Conservation (phyloP, 2,113 vertebrate species). For the Salvelinus alpinus region DNA sequence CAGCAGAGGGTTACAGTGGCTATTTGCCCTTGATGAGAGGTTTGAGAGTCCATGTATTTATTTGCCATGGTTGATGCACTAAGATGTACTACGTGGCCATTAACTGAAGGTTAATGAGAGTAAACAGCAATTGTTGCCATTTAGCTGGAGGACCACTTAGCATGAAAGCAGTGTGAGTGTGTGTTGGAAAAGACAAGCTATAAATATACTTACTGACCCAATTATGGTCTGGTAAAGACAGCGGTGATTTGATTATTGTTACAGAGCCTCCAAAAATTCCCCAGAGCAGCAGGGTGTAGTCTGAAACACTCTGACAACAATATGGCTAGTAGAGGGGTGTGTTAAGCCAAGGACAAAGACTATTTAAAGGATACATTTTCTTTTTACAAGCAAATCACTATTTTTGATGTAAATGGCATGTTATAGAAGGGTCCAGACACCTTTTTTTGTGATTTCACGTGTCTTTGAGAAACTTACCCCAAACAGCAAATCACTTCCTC, state of each 20-base stretch:
- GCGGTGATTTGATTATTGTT: slow-evolving; percentile 54
- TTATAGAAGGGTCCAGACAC: too few relatives aligned
- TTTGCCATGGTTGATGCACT: slow-evolving; percentile 8
- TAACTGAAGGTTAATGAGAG: slow-evolving; percentile 1
- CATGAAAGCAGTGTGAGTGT: slow-evolving; percentile 23
- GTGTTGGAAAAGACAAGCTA: slow-evolving; percentile 48
- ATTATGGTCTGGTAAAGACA: slow-evolving; percentile 63
- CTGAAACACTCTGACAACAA: slow-evolving; percentile 44
- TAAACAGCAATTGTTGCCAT: slow-evolving; percentile 13
- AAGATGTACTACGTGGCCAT: slow-evolving; percentile 1
- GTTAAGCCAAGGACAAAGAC: not conserved
- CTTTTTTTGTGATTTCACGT: too few relatives aligned
- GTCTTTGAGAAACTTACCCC: too few relatives aligned
- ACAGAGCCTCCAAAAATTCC: slow-evolving; percentile 47
- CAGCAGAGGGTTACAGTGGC: not conserved
- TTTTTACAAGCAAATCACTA: not conserved
- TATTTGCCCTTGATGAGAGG: slow-evolving; percentile 5
- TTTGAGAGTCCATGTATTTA: not conserved
- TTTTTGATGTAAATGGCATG: too few relatives aligned
- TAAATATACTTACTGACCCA: slow-evolving; percentile 66
- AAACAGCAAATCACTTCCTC: too few relatives aligned
- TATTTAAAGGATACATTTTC: not conserved
- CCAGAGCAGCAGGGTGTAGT: slow-evolving; percentile 40
- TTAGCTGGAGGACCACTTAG: slow-evolving; percentile 4
- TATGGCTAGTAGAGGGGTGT: slow-evolving; percentile 15